A percentile compares a stretch with the other conserved stretches of the same genome.
Conservation (phyloP, 1,140 invertebrate species). For the Drosophila azteca region DNA sequence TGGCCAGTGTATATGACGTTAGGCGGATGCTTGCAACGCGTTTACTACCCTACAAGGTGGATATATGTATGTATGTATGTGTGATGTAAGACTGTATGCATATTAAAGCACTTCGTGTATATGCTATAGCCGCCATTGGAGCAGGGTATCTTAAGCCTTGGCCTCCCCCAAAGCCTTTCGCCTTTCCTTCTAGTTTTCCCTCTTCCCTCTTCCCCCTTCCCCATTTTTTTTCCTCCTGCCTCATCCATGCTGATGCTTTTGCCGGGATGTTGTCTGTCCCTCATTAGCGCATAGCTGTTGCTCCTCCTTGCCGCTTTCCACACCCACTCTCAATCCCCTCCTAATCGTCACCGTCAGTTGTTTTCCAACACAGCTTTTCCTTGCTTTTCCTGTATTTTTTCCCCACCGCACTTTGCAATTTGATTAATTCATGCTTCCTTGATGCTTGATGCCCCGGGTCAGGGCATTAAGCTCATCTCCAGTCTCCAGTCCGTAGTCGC, state of each 20-base stretch:
- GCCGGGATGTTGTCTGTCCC: conserved; percentile 33
- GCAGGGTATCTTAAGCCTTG: too few species aligned
- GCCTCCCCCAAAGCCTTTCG: too few species aligned
- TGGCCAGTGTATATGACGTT: too few species aligned
- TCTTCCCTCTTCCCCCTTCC: neutral
- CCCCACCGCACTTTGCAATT: conserved; percentile 64
- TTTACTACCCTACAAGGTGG: too few species aligned
- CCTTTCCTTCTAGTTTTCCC: too few species aligned
- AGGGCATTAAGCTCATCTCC: conserved; percentile 28
- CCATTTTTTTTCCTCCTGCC: neutral
- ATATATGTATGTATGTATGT: too few species aligned
- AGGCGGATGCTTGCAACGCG: too few species aligned
- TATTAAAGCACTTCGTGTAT: too few species aligned
- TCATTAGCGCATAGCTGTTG: conserved; percentile 40
- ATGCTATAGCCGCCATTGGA: too few species aligned
- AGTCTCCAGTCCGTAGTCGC: neutral
- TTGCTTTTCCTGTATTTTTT: conserved; percentile 11
- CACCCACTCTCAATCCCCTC: neutral
- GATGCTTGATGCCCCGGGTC: conserved; percentile 36
- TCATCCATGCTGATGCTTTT: neutral
- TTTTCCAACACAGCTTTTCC: conserved; percentile 8
- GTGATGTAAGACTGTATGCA: too few species aligned
- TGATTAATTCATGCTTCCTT: conserved; percentile 72
- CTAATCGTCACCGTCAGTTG: conserved; percentile 26
- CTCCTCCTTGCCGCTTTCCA: neutral